Evolutionary conservation across 2,888 invertebrate species (phyloP).

Genomic region (Catocala nupta): DNA sequence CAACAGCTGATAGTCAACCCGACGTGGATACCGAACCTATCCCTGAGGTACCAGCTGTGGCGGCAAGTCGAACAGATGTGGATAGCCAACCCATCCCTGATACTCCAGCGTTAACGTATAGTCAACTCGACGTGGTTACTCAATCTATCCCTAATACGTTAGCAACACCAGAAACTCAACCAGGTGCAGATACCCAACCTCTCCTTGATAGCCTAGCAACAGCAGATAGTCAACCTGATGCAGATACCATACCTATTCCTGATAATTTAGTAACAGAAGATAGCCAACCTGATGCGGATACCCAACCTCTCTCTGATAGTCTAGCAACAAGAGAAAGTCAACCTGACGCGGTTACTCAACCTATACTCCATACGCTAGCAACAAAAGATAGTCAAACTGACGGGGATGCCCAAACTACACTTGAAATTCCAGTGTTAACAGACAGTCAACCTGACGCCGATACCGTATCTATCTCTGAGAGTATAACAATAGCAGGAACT

Average conservation of each 20-base stretch:
- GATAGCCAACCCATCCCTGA: not conserved
- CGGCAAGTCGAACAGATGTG: not conserved
- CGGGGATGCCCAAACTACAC: too few relatives aligned
- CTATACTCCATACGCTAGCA: too few relatives aligned
- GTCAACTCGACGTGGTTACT: not conserved
- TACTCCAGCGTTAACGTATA: not conserved
- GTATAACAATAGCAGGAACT: too few relatives aligned
- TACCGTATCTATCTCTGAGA: not conserved
- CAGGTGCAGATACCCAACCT: not conserved
- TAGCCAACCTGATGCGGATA: not conserved
- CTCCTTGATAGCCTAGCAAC: not conserved
- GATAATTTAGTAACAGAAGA: not conserved
- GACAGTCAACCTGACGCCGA: constrained; percentile 1
- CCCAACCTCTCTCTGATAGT: not conserved
- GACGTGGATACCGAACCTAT: too few relatives aligned
- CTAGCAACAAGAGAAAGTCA: not conserved
- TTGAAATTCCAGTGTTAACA: not conserved
- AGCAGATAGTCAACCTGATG: not conserved
- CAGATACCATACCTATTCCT: not conserved
- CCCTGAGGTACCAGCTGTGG: too few relatives aligned
- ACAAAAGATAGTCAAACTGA: too few relatives aligned
- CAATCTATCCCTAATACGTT: not conserved
- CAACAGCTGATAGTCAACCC: too few relatives aligned
- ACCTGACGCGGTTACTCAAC: too few relatives aligned
- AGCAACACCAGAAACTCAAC: not conserved